Base-by-base conservation (phyloP, 2,888 invertebrate species). In the Dryobota labecula region DNA sequence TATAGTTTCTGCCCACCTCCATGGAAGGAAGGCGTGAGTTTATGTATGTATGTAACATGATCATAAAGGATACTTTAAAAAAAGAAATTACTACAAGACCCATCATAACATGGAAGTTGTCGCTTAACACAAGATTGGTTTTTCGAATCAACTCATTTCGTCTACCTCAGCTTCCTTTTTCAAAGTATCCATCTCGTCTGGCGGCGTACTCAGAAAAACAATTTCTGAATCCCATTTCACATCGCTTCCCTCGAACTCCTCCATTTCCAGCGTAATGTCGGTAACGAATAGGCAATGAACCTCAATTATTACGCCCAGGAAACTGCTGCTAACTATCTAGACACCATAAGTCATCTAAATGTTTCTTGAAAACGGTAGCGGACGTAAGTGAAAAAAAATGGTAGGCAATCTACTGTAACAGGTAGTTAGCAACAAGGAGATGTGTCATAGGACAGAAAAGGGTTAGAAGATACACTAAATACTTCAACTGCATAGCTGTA, bases 311-410 rank as follows among this genome's bases (percentile, higher is more conserved):
- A 72, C 78, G 78, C 78, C 58, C 73, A 78, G 79, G 73, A 82
- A 80, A 71, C 83, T 51, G 41, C 70, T 30, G 51, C 38, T 49
- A 53, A 70, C 65, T 68, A 72, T 69, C 68, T 69, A 82, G 70
- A 71, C 80, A 68, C 80, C 72, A 75, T 82, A 84, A 83, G 62
- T 78, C 84, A 82, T 83, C 72, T 73, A 80, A 77, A 72, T 72
- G 69, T 63, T 81, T 74, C 74, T 77, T 71, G 79, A 74, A 85
- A 78, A 83, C 85, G 79, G 83, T 86, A 84, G 84, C 77, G 63
- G 69, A 83, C 64, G 79, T 73, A 70, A 80, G 71, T 80, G 78
- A 85, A 84, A 85, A 84, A 85, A 87, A 84, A 80, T 79, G 41
- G 80, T 75, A 70, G 69, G 78, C 80, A 80, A 85, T 84, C 80